phyloP scores from a whole-genome alignment of 2,113 vertebrate genomes.

The Mesocricetus auratus region DNA sequence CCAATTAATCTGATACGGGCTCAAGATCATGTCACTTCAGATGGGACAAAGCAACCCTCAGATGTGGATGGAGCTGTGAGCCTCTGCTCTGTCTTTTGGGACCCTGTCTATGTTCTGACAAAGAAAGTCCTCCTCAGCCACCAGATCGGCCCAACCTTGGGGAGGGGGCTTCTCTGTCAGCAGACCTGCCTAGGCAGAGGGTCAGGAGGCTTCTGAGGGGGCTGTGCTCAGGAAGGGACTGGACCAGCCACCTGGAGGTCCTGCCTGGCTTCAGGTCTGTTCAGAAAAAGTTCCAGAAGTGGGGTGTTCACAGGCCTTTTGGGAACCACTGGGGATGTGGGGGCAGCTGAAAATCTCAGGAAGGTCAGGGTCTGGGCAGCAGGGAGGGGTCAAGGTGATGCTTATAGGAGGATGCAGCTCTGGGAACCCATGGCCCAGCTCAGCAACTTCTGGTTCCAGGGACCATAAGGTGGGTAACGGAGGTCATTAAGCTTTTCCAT shows the following conservation, averaged over 20 bases:
- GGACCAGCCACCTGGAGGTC: background rate
- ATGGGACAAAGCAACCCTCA: background rate
- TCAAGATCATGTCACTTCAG: background rate
- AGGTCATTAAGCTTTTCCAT: conserved; percentile 88
- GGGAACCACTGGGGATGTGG: rapidly evolving
- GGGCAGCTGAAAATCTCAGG: background rate
- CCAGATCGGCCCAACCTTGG: background rate
- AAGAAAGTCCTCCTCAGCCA: background rate
- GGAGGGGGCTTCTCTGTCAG: background rate
- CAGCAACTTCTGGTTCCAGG: background rate
- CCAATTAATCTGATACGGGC: background rate
- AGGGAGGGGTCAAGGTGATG: rapidly evolving
- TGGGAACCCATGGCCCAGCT: background rate
- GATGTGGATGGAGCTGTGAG: background rate
- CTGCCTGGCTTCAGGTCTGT: background rate
- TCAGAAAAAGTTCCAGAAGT: background rate
- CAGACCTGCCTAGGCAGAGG: background rate
- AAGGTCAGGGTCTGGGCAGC: background rate
- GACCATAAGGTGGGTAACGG: conserved; percentile 91
- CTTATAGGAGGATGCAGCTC: conserved; percentile 62
- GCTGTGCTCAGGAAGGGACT: background rate
- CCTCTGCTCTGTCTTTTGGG: background rate
- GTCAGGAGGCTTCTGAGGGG: background rate
- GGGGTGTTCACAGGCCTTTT: background rate
- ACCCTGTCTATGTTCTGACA: background rate